A percentile compares a stretch with the other conserved stretches of the same genome.
Conservation (phyloP, 2,888 invertebrate genomes). For the Sminthurides aquaticus region DNA sequence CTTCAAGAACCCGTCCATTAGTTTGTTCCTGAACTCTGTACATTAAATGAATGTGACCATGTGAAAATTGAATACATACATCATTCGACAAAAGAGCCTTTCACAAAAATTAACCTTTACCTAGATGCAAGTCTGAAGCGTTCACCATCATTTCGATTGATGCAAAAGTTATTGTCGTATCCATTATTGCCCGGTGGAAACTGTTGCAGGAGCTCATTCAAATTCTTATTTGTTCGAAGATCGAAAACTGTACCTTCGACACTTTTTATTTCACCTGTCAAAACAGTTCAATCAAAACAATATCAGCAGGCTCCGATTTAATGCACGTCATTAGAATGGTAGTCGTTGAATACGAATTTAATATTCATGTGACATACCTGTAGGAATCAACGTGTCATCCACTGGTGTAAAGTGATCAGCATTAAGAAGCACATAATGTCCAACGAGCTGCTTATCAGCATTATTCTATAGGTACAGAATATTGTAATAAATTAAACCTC, state of each 20-base stretch:
- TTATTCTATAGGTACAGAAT: conserved; percentile 51
- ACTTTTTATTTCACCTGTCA: conserved; percentile 59
- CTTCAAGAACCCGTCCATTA: conserved; percentile 67
- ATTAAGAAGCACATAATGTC: conserved; percentile 64
- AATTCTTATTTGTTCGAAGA: conserved; percentile 58
- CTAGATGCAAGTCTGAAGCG: conserved; percentile 12
- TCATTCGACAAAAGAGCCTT: no score
- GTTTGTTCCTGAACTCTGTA: conserved; percentile 58
- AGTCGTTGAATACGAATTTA: no score
- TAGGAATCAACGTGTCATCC: conserved; percentile 63
- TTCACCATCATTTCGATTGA: conserved; percentile 49
- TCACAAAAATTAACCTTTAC: no score
- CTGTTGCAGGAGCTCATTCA: conserved; percentile 60
- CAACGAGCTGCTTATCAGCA: conserved; percentile 58
- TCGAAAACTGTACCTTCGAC: conserved; percentile 69
- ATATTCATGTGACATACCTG: conserved; percentile 50
- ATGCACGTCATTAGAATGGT: not conserved
- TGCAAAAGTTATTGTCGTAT: conserved; percentile 75
- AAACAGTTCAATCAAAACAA: conserved; percentile 2
- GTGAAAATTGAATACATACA: no score
- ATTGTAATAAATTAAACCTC: not conserved
- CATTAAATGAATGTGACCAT: no score
- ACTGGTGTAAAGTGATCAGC: conserved; percentile 68
- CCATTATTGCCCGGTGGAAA: conserved; percentile 58
- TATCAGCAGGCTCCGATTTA: not conserved